Conservation (phyloP, 64 coral and sea anemone species). For the Platygyra sinensis region DNA sequence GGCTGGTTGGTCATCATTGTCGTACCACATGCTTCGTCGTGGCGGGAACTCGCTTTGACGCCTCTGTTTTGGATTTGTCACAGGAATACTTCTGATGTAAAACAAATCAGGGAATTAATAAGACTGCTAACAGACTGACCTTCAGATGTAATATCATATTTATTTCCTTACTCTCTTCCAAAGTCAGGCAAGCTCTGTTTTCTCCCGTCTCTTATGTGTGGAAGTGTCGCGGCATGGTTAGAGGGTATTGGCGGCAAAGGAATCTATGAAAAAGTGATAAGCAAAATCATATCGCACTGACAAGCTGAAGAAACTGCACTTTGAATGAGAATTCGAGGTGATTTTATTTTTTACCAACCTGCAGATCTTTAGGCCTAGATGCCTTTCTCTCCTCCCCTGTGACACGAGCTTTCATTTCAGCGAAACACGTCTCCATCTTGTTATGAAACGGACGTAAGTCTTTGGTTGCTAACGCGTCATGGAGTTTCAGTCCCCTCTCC, state of each 20-base stretch:
- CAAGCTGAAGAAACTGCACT: too few species aligned
- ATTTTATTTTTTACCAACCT: not conserved
- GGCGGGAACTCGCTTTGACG: not conserved
- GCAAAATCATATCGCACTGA: too few species aligned
- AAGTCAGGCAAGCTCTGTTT: conserved; percentile 60
- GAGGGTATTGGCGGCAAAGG: not conserved
- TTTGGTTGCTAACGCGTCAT: conserved; percentile 60
- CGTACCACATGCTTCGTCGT: conserved; percentile 60
- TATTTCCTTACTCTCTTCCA: conserved; percentile 23
- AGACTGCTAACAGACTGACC: not conserved
- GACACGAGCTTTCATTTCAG: conserved; percentile 76
- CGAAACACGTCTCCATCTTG: conserved; percentile 74
- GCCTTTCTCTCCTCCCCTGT: conserved; percentile 58
- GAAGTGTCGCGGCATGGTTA: not conserved
- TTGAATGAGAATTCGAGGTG: not conserved
- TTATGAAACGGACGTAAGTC: conserved; percentile 76
- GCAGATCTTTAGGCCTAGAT: conserved; percentile 36
- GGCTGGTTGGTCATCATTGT: conserved; percentile 14
- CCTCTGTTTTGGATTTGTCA: conserved; percentile 12
- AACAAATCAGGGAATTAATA: not conserved
- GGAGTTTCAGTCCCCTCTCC: conserved; percentile 68
- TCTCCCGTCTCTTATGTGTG: conserved; percentile 17
- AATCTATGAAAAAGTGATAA: not conserved
- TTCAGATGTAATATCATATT: not conserved
- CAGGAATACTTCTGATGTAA: not conserved